Base-by-base conservation (phyloP, 2,797 vertebrate genomes). In the Pseudomugil gertrudae region DNA sequence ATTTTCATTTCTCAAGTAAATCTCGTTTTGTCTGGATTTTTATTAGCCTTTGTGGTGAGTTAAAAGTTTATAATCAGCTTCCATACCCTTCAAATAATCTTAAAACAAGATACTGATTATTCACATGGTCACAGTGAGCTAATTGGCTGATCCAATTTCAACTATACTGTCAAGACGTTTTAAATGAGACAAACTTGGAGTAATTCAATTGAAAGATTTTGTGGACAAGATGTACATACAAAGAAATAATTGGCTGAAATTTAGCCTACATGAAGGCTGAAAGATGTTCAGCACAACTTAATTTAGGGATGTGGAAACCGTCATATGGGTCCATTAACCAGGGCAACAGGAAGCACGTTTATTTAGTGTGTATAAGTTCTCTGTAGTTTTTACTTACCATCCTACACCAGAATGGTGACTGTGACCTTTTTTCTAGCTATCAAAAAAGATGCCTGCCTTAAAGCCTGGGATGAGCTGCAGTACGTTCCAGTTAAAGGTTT, bases 81-180 rank as follows among this genome's bases (percentile, higher is more conserved):
- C 43, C 55, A 68, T 24, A 13, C 36, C 40, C 19, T 72, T 72
- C 45, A 66, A 66, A 74, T 77, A 48, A 64, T 26, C 29, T 56
- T 51, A 29, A 70, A 62, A 50, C 27, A 40, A 75, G 24, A 57
- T 53, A 74, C 58, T 61, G 54, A 72, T 81, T 57, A 76, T 66
- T 54, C 6, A 1, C 54, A 55, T 60, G 72, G 61, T 85, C 62
- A 85, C 40, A 56, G 40, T 6, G 3, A 23, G 43, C 26, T 69
- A 48, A 73, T 57, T 72, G 62, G 56, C 62, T 72, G 33, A 81
- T 79, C 5, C 62, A 53, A 79, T 83, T 68, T 64, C 47, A 55
- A 33, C 45, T 47, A n/a, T 1, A 23, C 14, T 35, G 27, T 15
- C 9, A 59, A 47, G n/a, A 32, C 40, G 27, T 21, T 35, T 55